These are phyloP conservation scores for Caenorhabditis wallacei DNA, from an alignment of 2,888 invertebrate genomes.

Conservation along the genomic window DNA sequence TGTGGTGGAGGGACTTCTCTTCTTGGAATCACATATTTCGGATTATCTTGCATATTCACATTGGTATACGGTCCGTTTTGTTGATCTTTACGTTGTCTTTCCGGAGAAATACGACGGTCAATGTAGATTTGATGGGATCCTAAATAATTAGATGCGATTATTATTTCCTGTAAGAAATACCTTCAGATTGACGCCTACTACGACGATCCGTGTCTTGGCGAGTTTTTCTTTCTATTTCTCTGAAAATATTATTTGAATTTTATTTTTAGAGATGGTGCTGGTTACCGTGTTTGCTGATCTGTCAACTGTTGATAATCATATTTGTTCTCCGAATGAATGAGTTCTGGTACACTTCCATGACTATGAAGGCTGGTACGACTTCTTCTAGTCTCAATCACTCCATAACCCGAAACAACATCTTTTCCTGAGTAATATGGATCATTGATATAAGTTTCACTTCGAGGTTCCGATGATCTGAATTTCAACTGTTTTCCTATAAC, in stretches of 20 bases:
- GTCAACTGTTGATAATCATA: constrained; percentile 60
- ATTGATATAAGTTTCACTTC: constrained; percentile 62
- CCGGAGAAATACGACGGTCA: constrained; percentile 59
- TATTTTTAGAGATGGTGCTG: too few relatives aligned
- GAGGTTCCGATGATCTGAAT: constrained; percentile 57
- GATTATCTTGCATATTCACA: constrained; percentile 62
- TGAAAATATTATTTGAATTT: too few relatives aligned
- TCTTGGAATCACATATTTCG: constrained; percentile 44
- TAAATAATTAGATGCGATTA: too few relatives aligned
- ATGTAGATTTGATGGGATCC: constrained; percentile 59
- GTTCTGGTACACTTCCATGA: constrained; percentile 59
- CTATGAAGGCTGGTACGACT: constrained; percentile 63
- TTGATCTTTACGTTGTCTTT: constrained; percentile 56
- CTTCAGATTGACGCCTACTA: constrained; percentile 58
- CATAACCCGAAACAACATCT: constrained; percentile 54
- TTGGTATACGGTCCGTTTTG: constrained; percentile 18
- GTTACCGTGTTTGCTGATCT: constrained; percentile 41
- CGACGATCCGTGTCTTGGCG: constrained; percentile 50
- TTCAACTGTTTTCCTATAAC: neutral
- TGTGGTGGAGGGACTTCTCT: constrained; percentile 31
- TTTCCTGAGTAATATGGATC: constrained; percentile 61
- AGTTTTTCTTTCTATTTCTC: constrained; percentile 20
- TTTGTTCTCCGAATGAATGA: constrained; percentile 67
- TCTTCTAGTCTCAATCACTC: constrained; percentile 54
- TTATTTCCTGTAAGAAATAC: too few relatives aligned